A percentile compares a stretch with the other conserved stretches of the same genome.
Evolutionary conservation across 2,113 vertebrate species (phyloP).

Genomic region (Odocoileus virginianus): DNA sequence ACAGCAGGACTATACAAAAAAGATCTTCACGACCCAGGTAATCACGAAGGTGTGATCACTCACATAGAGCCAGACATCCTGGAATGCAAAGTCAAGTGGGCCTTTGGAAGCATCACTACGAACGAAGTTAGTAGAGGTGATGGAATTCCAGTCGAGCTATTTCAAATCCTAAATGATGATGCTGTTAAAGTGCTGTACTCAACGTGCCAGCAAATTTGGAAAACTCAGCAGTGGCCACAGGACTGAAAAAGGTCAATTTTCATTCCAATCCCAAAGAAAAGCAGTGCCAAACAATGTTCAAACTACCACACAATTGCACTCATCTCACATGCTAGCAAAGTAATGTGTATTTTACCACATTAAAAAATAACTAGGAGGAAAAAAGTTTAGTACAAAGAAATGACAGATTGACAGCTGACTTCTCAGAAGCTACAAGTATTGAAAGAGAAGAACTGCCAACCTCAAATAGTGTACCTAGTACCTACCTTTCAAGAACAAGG

Average conservation of each 20-base stretch:
- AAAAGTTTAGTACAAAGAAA: not conserved
- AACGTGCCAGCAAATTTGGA: not conserved
- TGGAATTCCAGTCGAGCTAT: not conserved
- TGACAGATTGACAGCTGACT: not conserved
- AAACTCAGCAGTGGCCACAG: not conserved
- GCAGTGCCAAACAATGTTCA: not conserved
- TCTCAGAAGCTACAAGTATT: not conserved
- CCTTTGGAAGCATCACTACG: not conserved
- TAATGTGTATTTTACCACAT: not conserved
- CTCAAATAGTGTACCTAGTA: not conserved
- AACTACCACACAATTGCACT: not conserved
- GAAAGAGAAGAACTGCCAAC: not conserved
- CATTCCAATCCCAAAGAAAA: not conserved
- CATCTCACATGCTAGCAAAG: not conserved
- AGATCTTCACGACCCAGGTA: not conserved
- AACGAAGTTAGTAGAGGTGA: not conserved
- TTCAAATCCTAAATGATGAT: not conserved
- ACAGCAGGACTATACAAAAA: not conserved
- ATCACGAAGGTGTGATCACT: not conserved
- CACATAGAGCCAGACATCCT: not conserved
- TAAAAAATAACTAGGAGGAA: not conserved
- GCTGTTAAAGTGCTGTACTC: not conserved
- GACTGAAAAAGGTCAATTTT: not conserved
- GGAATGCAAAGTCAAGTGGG: not conserved
- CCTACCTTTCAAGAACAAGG: not conserved